A percentile compares a stretch with the other conserved stretches of the same genome.
These are phyloP conservation scores for Sylvilagus bachmani DNA, from an alignment of 2,113 vertebrate genomes.

Conservation along the genomic window DNA sequence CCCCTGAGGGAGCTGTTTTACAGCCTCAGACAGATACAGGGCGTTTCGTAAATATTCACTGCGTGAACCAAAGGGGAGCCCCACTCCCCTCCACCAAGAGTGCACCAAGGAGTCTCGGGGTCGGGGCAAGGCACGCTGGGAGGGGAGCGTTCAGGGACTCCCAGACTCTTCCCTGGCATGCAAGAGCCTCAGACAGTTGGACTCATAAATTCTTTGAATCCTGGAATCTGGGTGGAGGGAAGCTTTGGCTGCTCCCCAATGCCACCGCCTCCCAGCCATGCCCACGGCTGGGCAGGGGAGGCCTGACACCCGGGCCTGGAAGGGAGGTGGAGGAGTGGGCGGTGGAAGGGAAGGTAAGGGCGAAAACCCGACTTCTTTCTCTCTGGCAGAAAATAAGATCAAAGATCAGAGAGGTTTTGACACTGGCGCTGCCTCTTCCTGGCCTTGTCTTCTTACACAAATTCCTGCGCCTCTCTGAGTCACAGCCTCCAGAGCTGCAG, in stretches of 20 bases:
- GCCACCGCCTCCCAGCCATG: background rate
- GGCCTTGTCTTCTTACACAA: conserved; percentile 49
- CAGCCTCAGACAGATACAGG: background rate
- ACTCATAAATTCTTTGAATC: conserved; percentile 65
- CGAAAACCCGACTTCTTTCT: conserved; percentile 27
- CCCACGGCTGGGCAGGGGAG: background rate
- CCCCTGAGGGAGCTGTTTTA: conserved; percentile 3
- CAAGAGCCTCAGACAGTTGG: conserved; percentile 65
- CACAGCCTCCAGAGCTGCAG: conserved; percentile 40
- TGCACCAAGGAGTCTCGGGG: background rate
- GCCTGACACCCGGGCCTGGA: background rate
- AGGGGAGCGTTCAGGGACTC: conserved; percentile 10
- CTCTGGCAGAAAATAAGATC: conserved; percentile 36
- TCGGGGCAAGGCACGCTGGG: background rate
- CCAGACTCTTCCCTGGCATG: conserved; percentile 49
- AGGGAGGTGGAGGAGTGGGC: background rate
- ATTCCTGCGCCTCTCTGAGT: conserved; percentile 13
- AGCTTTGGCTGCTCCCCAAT: conserved; percentile 1
- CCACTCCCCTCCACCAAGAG: background rate
- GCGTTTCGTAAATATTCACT: background rate
- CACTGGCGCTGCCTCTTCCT: conserved; percentile 6
- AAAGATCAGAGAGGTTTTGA: conserved; percentile 19
- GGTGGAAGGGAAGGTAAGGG: background rate
- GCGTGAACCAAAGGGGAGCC: background rate
- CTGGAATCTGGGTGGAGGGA: conserved; percentile 72